These are phyloP conservation scores for Rhinophrynus dorsalis DNA, from an alignment of 2,797 vertebrate genomes.

Conservation along the genomic window DNA sequence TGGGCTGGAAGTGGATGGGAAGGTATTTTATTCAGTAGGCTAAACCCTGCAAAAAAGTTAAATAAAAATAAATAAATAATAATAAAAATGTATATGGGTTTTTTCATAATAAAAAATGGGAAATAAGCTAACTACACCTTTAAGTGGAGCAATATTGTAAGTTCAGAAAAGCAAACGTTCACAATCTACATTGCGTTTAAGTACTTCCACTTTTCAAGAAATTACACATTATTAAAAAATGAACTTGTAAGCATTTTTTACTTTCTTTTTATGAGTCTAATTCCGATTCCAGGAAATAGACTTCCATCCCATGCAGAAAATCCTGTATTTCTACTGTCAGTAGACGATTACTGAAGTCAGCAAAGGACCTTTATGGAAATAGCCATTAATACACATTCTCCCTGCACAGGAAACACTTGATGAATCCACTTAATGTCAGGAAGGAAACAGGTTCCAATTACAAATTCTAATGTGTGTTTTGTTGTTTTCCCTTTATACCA, in stretches of 20 bases:
- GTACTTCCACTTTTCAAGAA: too few relatives aligned
- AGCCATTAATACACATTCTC: constrained; percentile 4
- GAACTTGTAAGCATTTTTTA: background rate
- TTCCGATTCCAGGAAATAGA: constrained; percentile 12
- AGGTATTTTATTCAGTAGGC: too few relatives aligned
- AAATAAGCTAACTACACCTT: too few relatives aligned
- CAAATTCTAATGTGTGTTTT: background rate
- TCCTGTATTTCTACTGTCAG: constrained; percentile 1
- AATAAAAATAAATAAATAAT: too few relatives aligned
- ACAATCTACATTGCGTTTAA: too few relatives aligned
- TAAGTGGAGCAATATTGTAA: too few relatives aligned
- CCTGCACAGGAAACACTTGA: background rate
- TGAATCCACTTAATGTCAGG: constrained; percentile 21
- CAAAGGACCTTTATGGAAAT: constrained; percentile 23
- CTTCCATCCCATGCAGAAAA: constrained; percentile 1
- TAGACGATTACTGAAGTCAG: constrained; percentile 23
- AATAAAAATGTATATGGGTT: too few relatives aligned
- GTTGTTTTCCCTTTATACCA: too few relatives aligned
- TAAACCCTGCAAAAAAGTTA: too few relatives aligned
- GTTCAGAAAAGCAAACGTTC: too few relatives aligned
- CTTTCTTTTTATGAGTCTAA: background rate
- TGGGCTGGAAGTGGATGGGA: too few relatives aligned
- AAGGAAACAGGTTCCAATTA: background rate
- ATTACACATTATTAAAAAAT: background rate
- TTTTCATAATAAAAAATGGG: too few relatives aligned